Evolutionary conservation across 1,140 invertebrate genomes (phyloP), one percentile per base, ranked within the genome.

Genomic region (Hylyphantes graminicola): DNA sequence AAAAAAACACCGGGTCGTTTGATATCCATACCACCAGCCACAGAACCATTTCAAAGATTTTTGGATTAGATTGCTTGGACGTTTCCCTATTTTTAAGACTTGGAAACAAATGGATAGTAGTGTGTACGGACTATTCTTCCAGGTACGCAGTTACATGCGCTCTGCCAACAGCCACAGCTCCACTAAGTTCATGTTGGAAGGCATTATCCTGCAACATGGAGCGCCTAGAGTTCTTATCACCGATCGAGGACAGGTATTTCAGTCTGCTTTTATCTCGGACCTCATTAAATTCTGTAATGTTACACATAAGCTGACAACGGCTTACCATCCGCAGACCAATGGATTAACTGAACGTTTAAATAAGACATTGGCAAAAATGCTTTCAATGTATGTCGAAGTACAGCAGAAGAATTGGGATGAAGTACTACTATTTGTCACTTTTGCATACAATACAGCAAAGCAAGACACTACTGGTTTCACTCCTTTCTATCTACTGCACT

Each of bases 351-450:
- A 50, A 53, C 15, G 13, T 54, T 54, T 72, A 0, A 72, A 72
- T 54, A 72, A 72, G n/a, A 13, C 15, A 0, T 54, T 72, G 51
- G 50, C 12, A 0, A 50, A 72, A 9, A 53, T 54, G 50, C 10
- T 72, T 15, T n/a, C 68, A 7, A 72, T 72, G 68, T 72, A 72
- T n/a, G 68, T 72, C 12, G 68, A 72, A 10, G 15, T 72, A 8
- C 50, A 17, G 13, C 68, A 72, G 10, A 72, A 54, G 54, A 17
- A 51, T 9, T 54, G 68, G 35, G 68, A 53, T 15, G 68, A 72
- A 19, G 2, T 51, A 17, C 35, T 72, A 15, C 68, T 50, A 21
- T 70, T 70, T 50, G 67, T 70, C 5, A 70, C 35, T 12, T 48
- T 10, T 17, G 17, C 67, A 13, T 70, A 70, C 35, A 48, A 70